Conservation (phyloP, 2,888 invertebrate genomes). For the Pteria penguin region DNA sequence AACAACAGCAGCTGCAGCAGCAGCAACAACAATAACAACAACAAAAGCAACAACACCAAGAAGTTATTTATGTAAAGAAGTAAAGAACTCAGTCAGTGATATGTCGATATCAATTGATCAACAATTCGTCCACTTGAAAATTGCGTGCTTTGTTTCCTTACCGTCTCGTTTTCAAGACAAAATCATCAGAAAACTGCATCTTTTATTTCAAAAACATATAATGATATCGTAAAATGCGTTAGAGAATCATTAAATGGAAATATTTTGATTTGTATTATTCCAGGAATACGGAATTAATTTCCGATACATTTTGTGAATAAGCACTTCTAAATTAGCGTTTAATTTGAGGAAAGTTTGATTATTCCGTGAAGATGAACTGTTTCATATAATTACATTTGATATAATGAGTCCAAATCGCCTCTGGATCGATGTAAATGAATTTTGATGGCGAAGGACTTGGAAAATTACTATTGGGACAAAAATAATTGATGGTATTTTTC, state of each 20-base stretch:
- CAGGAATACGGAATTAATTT: constrained; percentile 19
- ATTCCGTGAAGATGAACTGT: constrained; percentile 20
- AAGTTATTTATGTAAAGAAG: too few species aligned
- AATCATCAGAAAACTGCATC: too few species aligned
- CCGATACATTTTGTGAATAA: constrained; percentile 17
- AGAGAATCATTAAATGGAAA: not conserved
- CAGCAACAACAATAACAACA: too few species aligned
- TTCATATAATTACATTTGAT: constrained; percentile 33
- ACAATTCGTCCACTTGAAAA: too few species aligned
- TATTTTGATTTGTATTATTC: not conserved
- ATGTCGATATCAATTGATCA: too few species aligned
- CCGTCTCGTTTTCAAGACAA: too few species aligned
- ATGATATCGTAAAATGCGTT: not conserved
- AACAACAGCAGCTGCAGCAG: too few species aligned
- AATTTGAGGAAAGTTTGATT: constrained; percentile 23
- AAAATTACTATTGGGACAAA: constrained; percentile 38
- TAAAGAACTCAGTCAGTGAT: too few species aligned
- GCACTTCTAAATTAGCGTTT: constrained; percentile 27
- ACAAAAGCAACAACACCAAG: too few species aligned
- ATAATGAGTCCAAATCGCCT: constrained; percentile 31
- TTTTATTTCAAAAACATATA: too few species aligned
- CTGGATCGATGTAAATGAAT: constrained; percentile 37
- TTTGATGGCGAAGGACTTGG: constrained; percentile 34
- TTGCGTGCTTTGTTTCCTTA: too few species aligned
- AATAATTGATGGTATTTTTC: constrained; percentile 37